These are phyloP conservation scores for Tachuris rubrigastra DNA, from an alignment of 2,113 vertebrate species.

Conservation along the genomic window DNA sequence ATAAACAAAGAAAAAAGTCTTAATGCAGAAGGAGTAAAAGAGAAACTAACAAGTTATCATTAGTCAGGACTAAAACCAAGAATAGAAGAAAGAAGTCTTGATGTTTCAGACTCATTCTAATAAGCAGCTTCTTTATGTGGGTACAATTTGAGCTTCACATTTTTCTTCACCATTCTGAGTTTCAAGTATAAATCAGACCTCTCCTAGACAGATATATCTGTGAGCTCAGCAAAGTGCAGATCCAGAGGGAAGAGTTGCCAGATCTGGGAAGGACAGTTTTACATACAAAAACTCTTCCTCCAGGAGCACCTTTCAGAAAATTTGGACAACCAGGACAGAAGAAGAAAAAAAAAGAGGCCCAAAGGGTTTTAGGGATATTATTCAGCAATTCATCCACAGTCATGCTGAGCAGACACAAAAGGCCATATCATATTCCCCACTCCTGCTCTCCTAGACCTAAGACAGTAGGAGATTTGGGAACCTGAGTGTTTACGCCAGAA, in stretches of 20 bases:
- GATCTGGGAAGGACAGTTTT: not conserved
- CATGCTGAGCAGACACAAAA: not conserved
- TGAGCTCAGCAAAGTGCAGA: not conserved
- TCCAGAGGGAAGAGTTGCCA: not conserved
- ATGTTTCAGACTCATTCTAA: not conserved
- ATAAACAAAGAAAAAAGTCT: not conserved
- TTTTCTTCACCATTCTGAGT: not conserved
- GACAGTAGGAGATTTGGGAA: not conserved
- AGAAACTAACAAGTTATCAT: not conserved
- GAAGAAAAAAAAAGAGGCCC: not conserved
- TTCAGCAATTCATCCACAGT: not conserved
- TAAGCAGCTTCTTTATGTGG: not conserved
- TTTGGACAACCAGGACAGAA: not conserved
- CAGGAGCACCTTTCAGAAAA: not conserved
- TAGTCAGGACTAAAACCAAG: not conserved
- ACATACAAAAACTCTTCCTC: not conserved
- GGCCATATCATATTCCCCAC: accelerated
- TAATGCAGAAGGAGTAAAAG: not conserved
- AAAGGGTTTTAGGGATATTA: not conserved
- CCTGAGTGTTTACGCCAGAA: not conserved
- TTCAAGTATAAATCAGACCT: not conserved
- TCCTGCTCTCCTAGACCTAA: not conserved
- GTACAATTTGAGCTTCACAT: not conserved
- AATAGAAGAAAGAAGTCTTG: not conserved
- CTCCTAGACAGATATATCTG: accelerated